Evolutionary conservation across 2,888 invertebrate species (phyloP), one percentile per base, ranked within the genome.

Genomic region (Heteropelma amictum): DNA sequence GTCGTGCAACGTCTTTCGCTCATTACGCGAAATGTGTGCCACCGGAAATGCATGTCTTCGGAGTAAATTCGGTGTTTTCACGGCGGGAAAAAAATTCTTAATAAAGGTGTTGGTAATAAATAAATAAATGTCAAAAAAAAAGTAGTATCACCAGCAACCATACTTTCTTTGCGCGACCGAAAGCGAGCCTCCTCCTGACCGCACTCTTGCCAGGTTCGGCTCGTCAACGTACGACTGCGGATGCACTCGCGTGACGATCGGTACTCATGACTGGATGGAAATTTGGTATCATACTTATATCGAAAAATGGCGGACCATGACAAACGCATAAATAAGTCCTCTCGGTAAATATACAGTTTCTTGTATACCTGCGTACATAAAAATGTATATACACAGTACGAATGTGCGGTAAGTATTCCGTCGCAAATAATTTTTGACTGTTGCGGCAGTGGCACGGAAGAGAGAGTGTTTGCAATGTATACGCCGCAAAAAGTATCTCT

Each of bases 191-290:
- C 42, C 5, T 19, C n/a, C n/a, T 19, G 58, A 58, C 35, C 58
- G 17, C 58, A 42, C 28, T 58, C 58, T 28, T 42, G 42, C 42
- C 3, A 21, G 17, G 17, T 28, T 33, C 33, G 45, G n/a, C 33
- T 21, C 47, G 21, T 21, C 45, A 45, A n/a, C 19, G 23, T 21
- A 12, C 21, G 10, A 47, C 19, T 26, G 23, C 12, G 30, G 26
- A 54, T 30, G 54, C 49, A 61, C 35, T 77, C 40, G 72, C 75
- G 75, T 65, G 75, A 68, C 68, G 38, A 21, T 45, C 12, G 30
- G 28, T 23, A 61, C 56, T 42, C 19, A 63, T 51, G 23, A 63
- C 65, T 73, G 68, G 68, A 73, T 73, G 30, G 68, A 35, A 73
- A 42, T 63, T 63, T 49, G 61, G 35, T 28, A 47, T 23, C 12